Evolutionary conservation across 2,888 invertebrate species (phyloP), one percentile per base, ranked within the genome.

Genomic region (Eretmocerus hayati): DNA sequence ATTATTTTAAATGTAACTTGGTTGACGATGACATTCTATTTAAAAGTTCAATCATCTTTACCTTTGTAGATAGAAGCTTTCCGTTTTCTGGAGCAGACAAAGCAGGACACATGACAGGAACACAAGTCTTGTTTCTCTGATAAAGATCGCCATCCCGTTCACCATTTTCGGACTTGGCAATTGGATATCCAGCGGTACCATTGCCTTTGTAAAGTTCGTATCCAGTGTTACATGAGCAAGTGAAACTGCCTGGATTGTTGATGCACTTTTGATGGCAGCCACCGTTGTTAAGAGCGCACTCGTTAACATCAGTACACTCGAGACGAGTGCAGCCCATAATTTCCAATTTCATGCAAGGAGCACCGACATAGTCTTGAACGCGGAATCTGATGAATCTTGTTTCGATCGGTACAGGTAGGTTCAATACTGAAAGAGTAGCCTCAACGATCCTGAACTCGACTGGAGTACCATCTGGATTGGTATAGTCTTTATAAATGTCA

Each of bases 251-350:
- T 31, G 92, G 88, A 50, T 84, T 81, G 66, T 93, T 94, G 36
- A 90, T 78, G 72, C 93, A 94, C 72, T 91, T 91, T 63, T 93
- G 93, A 63, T 92, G 89, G 70, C 93, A 94, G 15, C 92, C 92
- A 13, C 93, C 93, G 63, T 93, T 93, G 58, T 85, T 83, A 23
- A 79, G 80, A 37, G 80, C 79, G 65, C 93, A 94, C 67, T 94
- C 93, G 63, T 94, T 92, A 37, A 90, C 79, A 64, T 94, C 93
- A 15, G 81, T 77, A 66, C 93, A 94, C 64, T 93, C 92, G 57
- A 92, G 76, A 57, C 92, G 79, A 0, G 90, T 88, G 65, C 93
- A 93, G 16, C 93, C 93, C 90, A 92, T 92, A 31, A 92, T 78
- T 77, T 93, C 93, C 50, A 93, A 73, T 68, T 90, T 87, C 51